Conservation (phyloP, 2,797 vertebrate genomes). For the Harpagifer antarcticus region DNA sequence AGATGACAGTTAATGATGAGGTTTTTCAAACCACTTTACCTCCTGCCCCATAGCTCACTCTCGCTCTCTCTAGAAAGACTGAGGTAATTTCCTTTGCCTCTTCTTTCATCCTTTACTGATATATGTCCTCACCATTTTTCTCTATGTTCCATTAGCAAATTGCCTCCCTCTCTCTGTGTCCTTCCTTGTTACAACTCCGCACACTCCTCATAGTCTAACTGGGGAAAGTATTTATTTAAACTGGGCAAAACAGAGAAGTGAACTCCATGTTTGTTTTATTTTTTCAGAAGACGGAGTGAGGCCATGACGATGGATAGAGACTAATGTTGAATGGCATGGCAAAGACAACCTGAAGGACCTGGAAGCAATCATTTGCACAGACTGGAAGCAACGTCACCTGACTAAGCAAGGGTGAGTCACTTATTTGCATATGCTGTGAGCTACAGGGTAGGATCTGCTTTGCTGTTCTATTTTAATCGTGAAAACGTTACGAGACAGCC, state of each 20-base stretch:
- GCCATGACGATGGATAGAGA: constrained; percentile 34
- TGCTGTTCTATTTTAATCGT: constrained; percentile 35
- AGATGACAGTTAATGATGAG: constrained; percentile 78
- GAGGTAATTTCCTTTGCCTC: constrained; percentile 27
- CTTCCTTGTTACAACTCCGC: constrained; percentile 46
- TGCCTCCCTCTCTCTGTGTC: constrained; percentile 58
- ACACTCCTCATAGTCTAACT: constrained; percentile 70
- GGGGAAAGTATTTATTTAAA: constrained; percentile 72
- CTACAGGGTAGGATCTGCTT: constrained; percentile 45
- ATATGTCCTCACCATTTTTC: constrained; percentile 66
- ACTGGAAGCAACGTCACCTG: constrained; percentile 65
- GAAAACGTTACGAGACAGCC: constrained; percentile 35
- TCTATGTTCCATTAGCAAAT: constrained; percentile 85
- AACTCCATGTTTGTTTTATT: constrained; percentile 58
- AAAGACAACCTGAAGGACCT: constrained; percentile 69
- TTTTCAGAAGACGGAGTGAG: constrained; percentile 55
- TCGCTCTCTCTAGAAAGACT: constrained; percentile 55
- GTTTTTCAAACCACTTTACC: constrained; percentile 75
- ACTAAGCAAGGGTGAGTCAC: constrained; percentile 63
- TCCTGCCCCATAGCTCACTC: constrained; percentile 55
- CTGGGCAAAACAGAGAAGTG: constrained; percentile 74
- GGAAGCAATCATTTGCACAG: constrained; percentile 52
- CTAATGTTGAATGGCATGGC: constrained; percentile 44
- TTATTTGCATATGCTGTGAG: constrained; percentile 65
- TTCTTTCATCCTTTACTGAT: constrained; percentile 50